Percentiles rank a stretch among this genome's conserved stretches.
Conservation (phyloP, 2,113 vertebrate species). For the Myotis davidii region DNA sequence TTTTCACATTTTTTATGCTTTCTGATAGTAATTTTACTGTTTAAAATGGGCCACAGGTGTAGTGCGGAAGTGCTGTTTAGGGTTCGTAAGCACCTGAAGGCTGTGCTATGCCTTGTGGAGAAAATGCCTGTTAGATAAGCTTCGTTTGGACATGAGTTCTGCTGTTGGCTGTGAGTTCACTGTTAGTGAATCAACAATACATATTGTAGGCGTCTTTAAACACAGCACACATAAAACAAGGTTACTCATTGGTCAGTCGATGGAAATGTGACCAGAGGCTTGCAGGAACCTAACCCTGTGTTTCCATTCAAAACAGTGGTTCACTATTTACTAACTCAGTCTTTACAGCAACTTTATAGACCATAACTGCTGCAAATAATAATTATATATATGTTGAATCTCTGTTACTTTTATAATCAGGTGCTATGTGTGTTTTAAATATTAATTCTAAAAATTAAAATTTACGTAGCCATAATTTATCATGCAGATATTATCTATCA, state of each 20-base stretch:
- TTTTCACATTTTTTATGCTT: background rate
- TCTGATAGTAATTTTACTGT: background rate
- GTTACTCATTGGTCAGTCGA: background rate
- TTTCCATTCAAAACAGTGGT: background rate
- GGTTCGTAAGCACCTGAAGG: background rate
- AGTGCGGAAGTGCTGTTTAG: background rate
- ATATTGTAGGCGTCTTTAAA: background rate
- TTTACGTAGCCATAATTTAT: constrained; percentile 20
- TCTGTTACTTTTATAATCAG: background rate
- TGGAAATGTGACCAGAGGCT: background rate
- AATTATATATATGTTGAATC: background rate
- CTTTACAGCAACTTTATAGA: background rate
- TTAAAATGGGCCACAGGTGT: background rate
- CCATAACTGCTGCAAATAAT: background rate
- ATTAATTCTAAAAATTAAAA: constrained; percentile 42
- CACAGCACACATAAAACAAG: background rate
- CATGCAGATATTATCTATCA: background rate
- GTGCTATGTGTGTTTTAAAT: constrained; percentile 31
- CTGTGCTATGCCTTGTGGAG: background rate
- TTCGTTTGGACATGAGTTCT: background rate
- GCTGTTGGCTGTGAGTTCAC: background rate
- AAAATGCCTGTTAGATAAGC: background rate
- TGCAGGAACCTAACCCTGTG: background rate
- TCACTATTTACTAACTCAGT: background rate
- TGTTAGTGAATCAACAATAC: background rate